phyloP scores from a whole-genome alignment of 2,113 vertebrate genomes.

The Varanus komodoensis region DNA sequence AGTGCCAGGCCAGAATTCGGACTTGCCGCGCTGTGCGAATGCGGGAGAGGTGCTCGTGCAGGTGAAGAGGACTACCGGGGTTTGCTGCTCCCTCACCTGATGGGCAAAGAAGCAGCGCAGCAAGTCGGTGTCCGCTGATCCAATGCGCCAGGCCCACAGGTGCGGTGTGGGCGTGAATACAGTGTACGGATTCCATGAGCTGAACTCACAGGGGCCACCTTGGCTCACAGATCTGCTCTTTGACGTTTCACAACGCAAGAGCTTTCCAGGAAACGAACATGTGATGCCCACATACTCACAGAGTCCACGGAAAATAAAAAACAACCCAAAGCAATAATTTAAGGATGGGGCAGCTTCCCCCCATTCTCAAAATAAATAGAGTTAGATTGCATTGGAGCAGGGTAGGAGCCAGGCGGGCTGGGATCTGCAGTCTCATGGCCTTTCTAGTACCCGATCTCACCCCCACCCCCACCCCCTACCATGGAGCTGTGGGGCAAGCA shows the following conservation, averaged over 20 bases:
- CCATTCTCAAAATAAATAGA: slow-evolving; percentile 73
- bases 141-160: background rate
- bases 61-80: background rate
- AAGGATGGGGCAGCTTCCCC: background rate
- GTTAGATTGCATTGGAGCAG: slow-evolving; percentile 60
- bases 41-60: no score
- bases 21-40: no score
- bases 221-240: background rate
- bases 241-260: background rate
- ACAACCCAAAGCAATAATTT: slow-evolving; percentile 3
- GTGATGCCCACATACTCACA: background rate
- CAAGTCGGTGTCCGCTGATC: background rate
- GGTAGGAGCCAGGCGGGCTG: background rate
- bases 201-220: no score
- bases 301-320: background rate
- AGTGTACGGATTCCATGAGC: background rate
- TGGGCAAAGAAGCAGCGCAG: background rate
- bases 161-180: background rate
- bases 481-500: background rate
- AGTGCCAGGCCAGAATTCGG: no score
- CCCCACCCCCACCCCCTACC: background rate
- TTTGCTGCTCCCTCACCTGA: background rate
- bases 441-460: background rate
- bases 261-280: background rate
- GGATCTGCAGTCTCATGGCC: background rate